A percentile compares a stretch with the other conserved stretches of the same genome.
Evolutionary conservation across 2,888 invertebrate species (phyloP).

Genomic region (Melinaea marsaeus): DNA sequence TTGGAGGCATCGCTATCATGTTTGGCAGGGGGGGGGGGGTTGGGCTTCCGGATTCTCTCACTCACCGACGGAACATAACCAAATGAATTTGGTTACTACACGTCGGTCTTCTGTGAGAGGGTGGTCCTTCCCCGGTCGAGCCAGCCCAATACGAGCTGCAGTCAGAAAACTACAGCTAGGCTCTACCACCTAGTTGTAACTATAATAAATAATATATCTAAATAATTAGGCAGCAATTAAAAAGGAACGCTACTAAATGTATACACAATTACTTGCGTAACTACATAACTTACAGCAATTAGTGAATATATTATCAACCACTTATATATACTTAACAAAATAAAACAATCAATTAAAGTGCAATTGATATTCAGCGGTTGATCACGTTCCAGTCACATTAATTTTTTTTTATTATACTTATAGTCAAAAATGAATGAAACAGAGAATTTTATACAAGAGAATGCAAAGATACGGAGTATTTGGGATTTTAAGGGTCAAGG

Average conservation of each 20-base stretch:
- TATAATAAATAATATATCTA: no score
- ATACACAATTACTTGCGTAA: conserved; percentile 4
- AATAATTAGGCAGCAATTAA: no score
- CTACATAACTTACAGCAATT: neutral
- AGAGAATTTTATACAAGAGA: neutral
- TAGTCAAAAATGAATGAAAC: neutral
- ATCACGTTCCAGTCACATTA: neutral
- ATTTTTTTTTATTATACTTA: neutral
- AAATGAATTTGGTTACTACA: no score
- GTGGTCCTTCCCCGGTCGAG: no score
- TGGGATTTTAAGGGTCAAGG: conserved; percentile 16
- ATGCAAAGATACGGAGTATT: conserved; percentile 3
- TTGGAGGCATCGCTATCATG: no score
- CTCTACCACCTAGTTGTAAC: no score
- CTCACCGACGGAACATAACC: no score
- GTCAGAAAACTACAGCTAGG: no score
- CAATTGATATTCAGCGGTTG: neutral
- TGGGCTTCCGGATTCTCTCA: no score
- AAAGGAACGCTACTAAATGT: neutral
- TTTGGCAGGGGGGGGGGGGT: no score
- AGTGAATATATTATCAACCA: neutral
- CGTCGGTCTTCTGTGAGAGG: no score
- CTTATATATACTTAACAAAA: neutral
- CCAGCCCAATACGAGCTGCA: no score
- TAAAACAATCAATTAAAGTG: neutral